Base-by-base conservation (phyloP, 2,113 vertebrate genomes). In the Paralichthys olivaceus region DNA sequence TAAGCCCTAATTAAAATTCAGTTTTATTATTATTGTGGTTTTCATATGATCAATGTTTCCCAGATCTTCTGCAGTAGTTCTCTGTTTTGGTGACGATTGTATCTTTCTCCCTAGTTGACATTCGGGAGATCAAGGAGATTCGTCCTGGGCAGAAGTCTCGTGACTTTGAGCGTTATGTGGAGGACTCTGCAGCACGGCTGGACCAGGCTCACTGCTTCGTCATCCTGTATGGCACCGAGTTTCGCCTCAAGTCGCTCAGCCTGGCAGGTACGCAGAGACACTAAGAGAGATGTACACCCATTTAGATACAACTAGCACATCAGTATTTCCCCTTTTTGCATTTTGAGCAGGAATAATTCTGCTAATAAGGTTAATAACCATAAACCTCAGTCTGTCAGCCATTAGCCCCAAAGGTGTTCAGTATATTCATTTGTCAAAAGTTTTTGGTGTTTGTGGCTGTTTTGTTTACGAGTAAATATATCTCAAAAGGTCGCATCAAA, bases 51-150 rank as follows among this genome's bases (percentile, higher is more conserved):
- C 3, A 6, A 13, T 29, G 17, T 26, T 7, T 0, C 1, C 14
- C n/a, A 19, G 22, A 5, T 51, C 1, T 26, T 4, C 13, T 2
- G 43, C 14, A 12, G 43, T 14, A 3, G 12, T 15, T 59, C 13
- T 58, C 23, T 71, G 4, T 75, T 68, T 67, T 9, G n/a, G 22
- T 76, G 19, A 81, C 11, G 69, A 20, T 57, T 61, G 4, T 65
- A 5, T 80, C 5, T 71, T 34, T 63, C 17, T 59, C 29, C 54
- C 22, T 45, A 99, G 98, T 99, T 85, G 98, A 99, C 81, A 98
- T 99, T 58, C 95, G 98, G 14, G 98, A 99, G 83, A 97, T 99
- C 90, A 98, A 99, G 83, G 98, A 99, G 94, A 98, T 99, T 54
- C 97, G 98, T 13, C 84, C 94, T 0, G 97, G 98, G 11, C 96